Evolutionary conservation across 2,797 vertebrate genomes (phyloP).

Genomic region (Remorina albescens): DNA sequence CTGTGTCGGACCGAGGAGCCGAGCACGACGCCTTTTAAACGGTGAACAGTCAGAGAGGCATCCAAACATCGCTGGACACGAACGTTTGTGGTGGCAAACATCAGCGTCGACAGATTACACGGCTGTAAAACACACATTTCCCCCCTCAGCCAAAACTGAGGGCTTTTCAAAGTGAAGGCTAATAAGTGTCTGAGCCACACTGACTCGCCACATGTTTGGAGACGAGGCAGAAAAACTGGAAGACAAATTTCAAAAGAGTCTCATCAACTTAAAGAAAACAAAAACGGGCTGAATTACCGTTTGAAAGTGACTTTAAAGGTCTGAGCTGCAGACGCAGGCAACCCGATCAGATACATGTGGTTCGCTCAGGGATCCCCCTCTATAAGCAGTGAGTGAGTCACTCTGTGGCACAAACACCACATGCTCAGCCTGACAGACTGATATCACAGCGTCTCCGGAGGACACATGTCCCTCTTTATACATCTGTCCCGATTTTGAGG

Average conservation of each 20-base stretch:
- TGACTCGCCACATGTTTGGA: background rate
- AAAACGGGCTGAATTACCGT: constrained; percentile 5
- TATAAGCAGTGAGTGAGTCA: constrained; percentile 55
- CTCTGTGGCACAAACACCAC: constrained; percentile 45
- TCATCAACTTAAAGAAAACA: constrained; percentile 11
- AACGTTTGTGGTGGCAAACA: background rate
- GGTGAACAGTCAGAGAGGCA: background rate
- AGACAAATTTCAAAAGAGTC: background rate
- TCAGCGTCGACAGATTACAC: background rate
- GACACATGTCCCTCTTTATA: background rate
- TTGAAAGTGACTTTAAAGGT: constrained; percentile 21
- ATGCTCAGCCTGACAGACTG: constrained; percentile 39
- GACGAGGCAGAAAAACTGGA: background rate
- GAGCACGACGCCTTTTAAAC: background rate
- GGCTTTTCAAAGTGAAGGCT: background rate
- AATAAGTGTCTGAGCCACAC: background rate
- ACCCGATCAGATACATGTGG: constrained; percentile 46
- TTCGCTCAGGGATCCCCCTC: constrained; percentile 48
- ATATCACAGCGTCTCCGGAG: constrained; percentile 11
- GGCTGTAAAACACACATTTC: background rate
- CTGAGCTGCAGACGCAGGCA: constrained; percentile 14
- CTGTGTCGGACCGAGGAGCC: background rate
- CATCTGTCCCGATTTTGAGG: background rate
- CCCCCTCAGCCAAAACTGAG: background rate
- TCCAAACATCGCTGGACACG: background rate